Evolutionary conservation across 2,888 invertebrate genomes (phyloP).

Genomic region (Seladonia tumulorum): DNA sequence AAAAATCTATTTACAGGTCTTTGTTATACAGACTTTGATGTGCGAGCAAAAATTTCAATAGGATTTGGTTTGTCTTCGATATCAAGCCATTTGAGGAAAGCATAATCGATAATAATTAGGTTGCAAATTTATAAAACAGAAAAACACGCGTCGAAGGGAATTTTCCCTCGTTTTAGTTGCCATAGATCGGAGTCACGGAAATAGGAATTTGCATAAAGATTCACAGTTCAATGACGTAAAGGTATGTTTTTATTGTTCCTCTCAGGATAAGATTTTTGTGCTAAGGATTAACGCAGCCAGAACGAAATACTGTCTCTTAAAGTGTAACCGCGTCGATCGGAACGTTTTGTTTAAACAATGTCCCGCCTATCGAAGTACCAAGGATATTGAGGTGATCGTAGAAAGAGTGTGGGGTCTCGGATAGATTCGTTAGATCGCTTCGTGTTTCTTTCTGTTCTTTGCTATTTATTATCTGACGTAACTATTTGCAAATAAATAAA

Average conservation of each 20-base stretch:
- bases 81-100: too few relatives aligned
- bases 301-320: neutral
- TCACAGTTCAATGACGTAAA: too few relatives aligned
- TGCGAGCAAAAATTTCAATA: neutral
- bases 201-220: neutral
- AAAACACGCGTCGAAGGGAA: neutral
- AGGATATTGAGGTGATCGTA: neutral
- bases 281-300: neutral
- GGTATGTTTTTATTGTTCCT: too few relatives aligned
- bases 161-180: neutral
- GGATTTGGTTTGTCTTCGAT: neutral
- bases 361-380: neutral
- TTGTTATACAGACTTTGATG: too few relatives aligned
- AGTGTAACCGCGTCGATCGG: neutral
- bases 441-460: constrained; percentile 32
- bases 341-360: neutral
- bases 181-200: neutral
- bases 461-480: constrained; percentile 59
- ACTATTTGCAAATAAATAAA: constrained; percentile 39
- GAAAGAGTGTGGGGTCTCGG: neutral
- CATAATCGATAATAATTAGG: too few relatives aligned
- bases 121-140: neutral
- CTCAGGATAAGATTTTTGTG: neutral
- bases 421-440: constrained; percentile 45
- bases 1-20: too few relatives aligned